Evolutionary conservation across 2,888 invertebrate species (phyloP).

Genomic region (Blastobasis lacticolella): DNA sequence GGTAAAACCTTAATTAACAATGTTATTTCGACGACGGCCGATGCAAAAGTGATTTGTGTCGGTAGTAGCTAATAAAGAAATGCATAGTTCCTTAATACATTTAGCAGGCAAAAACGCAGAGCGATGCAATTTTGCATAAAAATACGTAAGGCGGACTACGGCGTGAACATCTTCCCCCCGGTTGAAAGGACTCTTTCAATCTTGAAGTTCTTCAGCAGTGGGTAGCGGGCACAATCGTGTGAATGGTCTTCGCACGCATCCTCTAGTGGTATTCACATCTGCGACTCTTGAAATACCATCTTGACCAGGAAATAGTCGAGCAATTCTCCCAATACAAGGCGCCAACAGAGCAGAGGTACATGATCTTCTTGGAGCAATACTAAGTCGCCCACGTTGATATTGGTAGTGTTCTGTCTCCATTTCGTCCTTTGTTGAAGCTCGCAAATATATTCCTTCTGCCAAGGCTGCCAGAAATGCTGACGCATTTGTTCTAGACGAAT

Average conservation of each 20-base stretch:
- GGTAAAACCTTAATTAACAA: too few species aligned
- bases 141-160: too few species aligned
- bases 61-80: too few species aligned
- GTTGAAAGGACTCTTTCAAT: constrained; percentile 2
- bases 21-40: too few species aligned
- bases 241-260: constrained; percentile 4
- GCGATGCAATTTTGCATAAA: too few species aligned
- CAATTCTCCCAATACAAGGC: constrained; percentile 9
- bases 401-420: constrained; percentile 11
- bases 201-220: neutral
- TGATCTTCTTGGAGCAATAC: constrained; percentile 23
- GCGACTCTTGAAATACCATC: constrained; percentile 7
- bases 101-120: too few species aligned
- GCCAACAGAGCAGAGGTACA: constrained; percentile 24
- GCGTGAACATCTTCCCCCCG: neutral
- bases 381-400: constrained; percentile 28
- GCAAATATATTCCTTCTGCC: constrained; percentile 14
- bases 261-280: constrained; percentile 4
- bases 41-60: too few species aligned
- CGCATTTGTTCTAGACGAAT: constrained; percentile 11
- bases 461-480: constrained; percentile 16
- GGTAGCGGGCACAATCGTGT: constrained; percentile 6
- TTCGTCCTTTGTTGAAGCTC: constrained; percentile 21
- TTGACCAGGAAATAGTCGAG: constrained; percentile 5
- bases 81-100: too few species aligned